Conservation (phyloP, 1,140 invertebrate species). For the Matsumurasca onukii region DNA sequence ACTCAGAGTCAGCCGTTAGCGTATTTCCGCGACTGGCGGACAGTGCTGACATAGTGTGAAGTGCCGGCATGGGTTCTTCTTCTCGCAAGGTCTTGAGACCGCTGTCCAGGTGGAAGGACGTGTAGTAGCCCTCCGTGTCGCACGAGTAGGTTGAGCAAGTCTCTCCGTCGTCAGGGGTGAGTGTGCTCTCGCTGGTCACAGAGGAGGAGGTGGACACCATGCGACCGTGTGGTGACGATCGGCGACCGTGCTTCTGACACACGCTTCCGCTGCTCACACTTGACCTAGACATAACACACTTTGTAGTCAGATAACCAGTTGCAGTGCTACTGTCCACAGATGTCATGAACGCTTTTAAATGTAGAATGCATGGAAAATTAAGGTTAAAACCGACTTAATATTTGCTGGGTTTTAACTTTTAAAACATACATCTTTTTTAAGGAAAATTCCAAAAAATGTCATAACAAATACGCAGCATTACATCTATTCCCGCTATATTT, state of each 20-base stretch:
- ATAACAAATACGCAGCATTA: too few relatives aligned
- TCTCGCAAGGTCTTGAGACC: slow-evolving; percentile 84
- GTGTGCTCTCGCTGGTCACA: slow-evolving; percentile 79
- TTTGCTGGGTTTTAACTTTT: too few relatives aligned
- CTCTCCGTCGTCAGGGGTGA: slow-evolving; percentile 86
- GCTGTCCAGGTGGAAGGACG: slow-evolving; percentile 94
- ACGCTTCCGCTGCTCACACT: slow-evolving; percentile 62
- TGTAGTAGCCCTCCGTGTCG: slow-evolving; percentile 96
- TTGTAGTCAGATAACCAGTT: too few relatives aligned
- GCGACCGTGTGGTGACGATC: slow-evolving; percentile 17
- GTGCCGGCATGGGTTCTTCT: slow-evolving; percentile 68
- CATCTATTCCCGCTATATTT: too few relatives aligned
- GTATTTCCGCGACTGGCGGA: slow-evolving; percentile 49
- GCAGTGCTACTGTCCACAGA: too few relatives aligned
- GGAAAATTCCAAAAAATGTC: too few relatives aligned
- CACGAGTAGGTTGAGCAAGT: slow-evolving; percentile 92
- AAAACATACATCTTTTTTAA: too few relatives aligned
- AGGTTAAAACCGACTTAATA: too few relatives aligned
- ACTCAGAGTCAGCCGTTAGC: slow-evolving; percentile 73
- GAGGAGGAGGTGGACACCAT: slow-evolving; percentile 62
- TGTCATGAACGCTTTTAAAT: too few relatives aligned
- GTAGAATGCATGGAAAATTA: too few relatives aligned
- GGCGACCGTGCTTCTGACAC: slow-evolving; percentile 40
- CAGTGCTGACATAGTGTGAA: slow-evolving; percentile 62
- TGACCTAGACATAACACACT: too few relatives aligned